Evolutionary conservation across 1,140 invertebrate species (phyloP).

Genomic region (Aphis gossypii): DNA sequence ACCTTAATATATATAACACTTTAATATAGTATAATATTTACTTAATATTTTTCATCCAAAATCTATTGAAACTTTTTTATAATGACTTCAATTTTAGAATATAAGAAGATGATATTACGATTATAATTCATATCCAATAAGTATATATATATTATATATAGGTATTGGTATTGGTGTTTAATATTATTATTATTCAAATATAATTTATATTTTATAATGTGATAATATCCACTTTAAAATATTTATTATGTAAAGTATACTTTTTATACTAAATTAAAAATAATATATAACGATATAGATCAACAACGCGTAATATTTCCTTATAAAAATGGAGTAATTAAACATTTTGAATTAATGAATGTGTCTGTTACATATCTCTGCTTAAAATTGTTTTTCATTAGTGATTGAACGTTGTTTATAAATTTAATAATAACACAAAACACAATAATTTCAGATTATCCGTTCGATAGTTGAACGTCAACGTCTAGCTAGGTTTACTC

Average conservation of each 20-base stretch:
- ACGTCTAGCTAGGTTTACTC: background rate
- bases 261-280: background rate
- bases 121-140: too few relatives aligned
- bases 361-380: background rate
- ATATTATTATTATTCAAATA: too few relatives aligned
- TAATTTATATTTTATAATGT: too few relatives aligned
- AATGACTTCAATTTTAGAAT: background rate
- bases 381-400: background rate
- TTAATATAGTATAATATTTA: background rate
- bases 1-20: too few relatives aligned
- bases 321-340: background rate
- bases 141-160: too few relatives aligned
- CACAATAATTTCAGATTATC: background rate
- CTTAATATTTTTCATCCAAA: too few relatives aligned
- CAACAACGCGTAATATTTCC: background rate
- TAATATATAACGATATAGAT: background rate
- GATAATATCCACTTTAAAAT: background rate
- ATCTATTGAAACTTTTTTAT: background rate
- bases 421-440: background rate
- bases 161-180: too few relatives aligned
- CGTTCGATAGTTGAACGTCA: background rate
- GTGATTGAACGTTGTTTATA: background rate
- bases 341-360: background rate
- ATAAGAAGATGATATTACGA: background rate
- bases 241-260: background rate